Conservation (phyloP, 2,888 invertebrate genomes). For the Noctua janthina region DNA sequence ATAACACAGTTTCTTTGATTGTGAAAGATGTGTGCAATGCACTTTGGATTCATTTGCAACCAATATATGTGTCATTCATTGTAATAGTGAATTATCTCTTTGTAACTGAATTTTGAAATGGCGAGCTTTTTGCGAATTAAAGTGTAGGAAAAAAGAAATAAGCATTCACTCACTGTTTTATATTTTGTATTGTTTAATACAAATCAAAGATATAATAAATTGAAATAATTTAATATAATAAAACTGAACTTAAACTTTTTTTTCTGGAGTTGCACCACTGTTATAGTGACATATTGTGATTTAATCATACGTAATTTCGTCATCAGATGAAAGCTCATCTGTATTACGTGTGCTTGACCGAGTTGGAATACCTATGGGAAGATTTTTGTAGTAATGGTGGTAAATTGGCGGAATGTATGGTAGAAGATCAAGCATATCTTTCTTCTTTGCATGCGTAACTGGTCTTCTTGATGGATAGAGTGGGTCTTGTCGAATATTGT, state of each 20-base stretch:
- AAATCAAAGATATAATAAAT: too few relatives aligned
- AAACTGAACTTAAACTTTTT: not conserved
- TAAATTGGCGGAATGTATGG: conserved; percentile 53
- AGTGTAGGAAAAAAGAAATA: too few relatives aligned
- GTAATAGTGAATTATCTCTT: too few relatives aligned
- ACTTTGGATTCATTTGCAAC: conserved; percentile 42
- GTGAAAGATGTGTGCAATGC: conserved; percentile 53
- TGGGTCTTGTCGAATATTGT: conserved; percentile 5
- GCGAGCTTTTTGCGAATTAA: too few relatives aligned
- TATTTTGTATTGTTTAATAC: too few relatives aligned
- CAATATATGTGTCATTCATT: too few relatives aligned
- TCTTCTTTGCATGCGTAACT: conserved; percentile 46
- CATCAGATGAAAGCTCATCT: conserved; percentile 32
- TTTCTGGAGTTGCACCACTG: too few relatives aligned
- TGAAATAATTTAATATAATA: not conserved
- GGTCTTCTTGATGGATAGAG: conserved; percentile 13
- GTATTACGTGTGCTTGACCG: conserved; percentile 28
- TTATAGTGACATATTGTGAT: not conserved
- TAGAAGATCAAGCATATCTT: conserved; percentile 56
- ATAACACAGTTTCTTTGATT: conserved; percentile 51
- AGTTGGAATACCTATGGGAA: conserved; percentile 29
- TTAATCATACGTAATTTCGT: not conserved
- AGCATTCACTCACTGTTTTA: too few relatives aligned
- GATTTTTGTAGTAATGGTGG: conserved; percentile 52
- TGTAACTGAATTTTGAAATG: too few relatives aligned